Base-by-base conservation (phyloP, 2,797 vertebrate genomes). In the Fratercula arctica region DNA sequence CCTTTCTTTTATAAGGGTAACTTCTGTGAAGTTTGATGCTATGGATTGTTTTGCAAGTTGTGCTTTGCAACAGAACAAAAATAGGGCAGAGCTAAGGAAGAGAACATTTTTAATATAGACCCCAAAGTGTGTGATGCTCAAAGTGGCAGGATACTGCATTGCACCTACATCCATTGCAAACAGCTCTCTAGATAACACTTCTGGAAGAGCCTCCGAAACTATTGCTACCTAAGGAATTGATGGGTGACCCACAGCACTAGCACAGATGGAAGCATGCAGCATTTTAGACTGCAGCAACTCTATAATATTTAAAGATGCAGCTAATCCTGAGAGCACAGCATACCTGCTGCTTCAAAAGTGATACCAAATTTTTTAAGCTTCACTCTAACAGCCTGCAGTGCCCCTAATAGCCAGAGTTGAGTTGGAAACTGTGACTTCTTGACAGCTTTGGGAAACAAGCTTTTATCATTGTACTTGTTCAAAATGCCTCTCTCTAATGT, bases 91-190 rank as follows among this genome's bases (percentile, higher is more conserved):
- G 61, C 73, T 75, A 70, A 67, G 50, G 53, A 68, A 84, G 51
- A 35, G 29, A 66, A 37, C 13, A n/a, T 37, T 87, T 93, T 84
- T 87, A 84, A 82, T 60, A 53, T 85, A 68, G 60, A 85, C 87
- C 83, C 48, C 66, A 41, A 89, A 87, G 87, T 28, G 26, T 92
- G 75, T 94, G 88, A 87, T 91, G 78, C 90, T 97, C 89, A 37
- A 86, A 90, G 96, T 60, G 95, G 89, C 87, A 94, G 92, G 93
- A 89, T 95, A 23, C 97, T 97, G 97, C 97, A 96, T 94, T 97
- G 97, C 95, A 95, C 95, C 94, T 77, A 60, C 56, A 46, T 89
- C 74, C 50, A 28, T 78, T 87, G 64, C 73, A 91, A 85, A 90
- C 26, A 77, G 53, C 64, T 95, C 77, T 89, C 76, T 26, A 37